Conservation (phyloP, 2,797 vertebrate species). For the Sebastiscus albofasciatus region DNA sequence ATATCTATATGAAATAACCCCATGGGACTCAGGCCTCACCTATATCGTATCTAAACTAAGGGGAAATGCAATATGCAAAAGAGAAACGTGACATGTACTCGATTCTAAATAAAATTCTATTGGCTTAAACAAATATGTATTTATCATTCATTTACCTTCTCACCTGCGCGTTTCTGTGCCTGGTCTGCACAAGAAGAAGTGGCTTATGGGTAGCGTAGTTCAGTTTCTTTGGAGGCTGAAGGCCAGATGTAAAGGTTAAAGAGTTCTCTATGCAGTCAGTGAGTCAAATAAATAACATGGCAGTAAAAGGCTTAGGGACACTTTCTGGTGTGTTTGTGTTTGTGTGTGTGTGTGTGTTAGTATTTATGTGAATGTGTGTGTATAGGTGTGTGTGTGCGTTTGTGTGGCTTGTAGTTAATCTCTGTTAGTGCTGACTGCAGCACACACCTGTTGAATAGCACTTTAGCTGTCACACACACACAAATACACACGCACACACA, state of each 20-base stretch:
- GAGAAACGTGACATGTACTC: background rate
- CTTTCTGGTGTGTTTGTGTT: background rate
- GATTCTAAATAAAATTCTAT: background rate
- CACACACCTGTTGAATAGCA: constrained; percentile 55
- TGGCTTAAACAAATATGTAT: background rate
- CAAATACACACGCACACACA: background rate
- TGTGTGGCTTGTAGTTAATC: constrained; percentile 38
- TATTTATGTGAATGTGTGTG: background rate
- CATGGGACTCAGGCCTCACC: too few relatives aligned
- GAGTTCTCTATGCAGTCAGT: background rate
- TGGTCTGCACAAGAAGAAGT: background rate
- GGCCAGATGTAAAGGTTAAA: background rate
- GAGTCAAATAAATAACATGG: constrained; percentile 13
- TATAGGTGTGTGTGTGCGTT: constrained; percentile 2
- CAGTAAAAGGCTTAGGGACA: background rate
- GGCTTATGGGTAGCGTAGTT: constrained; percentile 6
- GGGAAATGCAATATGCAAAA: background rate
- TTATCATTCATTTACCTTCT: background rate
- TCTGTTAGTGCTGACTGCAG: constrained; percentile 54
- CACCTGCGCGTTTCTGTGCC: background rate
- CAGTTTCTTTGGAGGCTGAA: background rate
- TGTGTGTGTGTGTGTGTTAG: background rate
- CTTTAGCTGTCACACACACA: constrained; percentile 40
- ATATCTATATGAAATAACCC: too few relatives aligned
- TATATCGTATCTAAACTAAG: too few relatives aligned